Evolutionary conservation across 2,113 vertebrate species (phyloP).

Genomic region (Empidonax traillii): DNA sequence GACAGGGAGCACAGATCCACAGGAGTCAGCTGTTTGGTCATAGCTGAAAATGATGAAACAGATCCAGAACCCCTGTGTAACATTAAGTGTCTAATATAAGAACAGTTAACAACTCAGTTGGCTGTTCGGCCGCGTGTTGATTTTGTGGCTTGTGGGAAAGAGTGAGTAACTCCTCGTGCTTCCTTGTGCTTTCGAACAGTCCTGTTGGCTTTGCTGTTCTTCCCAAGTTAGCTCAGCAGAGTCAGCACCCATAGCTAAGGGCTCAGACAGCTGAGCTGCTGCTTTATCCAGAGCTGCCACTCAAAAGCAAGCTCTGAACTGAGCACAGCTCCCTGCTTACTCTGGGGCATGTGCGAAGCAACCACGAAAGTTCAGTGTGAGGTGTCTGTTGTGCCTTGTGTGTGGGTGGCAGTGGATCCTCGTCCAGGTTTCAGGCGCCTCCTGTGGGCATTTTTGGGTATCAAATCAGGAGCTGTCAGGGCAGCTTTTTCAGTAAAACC

Average conservation of each 20-base stretch:
- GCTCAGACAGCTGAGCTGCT: neutral
- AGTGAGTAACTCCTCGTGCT: neutral
- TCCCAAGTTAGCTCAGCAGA: neutral
- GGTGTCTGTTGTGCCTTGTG: accelerated
- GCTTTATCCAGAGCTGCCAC: neutral
- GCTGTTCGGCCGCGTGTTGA: neutral
- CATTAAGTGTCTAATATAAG: neutral
- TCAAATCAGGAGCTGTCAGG: neutral
- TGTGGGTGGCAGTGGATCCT: neutral
- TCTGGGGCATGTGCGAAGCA: neutral
- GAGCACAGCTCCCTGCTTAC: neutral
- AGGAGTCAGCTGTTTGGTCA: neutral
- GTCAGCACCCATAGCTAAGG: neutral
- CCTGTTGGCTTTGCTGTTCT: neutral
- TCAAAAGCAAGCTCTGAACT: neutral
- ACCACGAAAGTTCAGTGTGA: neutral
- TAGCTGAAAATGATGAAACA: neutral
- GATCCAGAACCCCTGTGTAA: neutral
- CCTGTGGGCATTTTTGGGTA: neutral
- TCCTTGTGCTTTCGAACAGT: neutral
- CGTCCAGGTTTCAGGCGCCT: neutral
- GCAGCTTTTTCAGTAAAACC: neutral
- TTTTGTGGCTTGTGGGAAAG: neutral
- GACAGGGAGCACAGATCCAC: neutral
- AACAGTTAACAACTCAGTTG: neutral